Percentiles rank a stretch among this genome's conserved stretches.
phyloP scores from a whole-genome alignment of 2,797 vertebrate species.

The Malurus leucopterus region DNA sequence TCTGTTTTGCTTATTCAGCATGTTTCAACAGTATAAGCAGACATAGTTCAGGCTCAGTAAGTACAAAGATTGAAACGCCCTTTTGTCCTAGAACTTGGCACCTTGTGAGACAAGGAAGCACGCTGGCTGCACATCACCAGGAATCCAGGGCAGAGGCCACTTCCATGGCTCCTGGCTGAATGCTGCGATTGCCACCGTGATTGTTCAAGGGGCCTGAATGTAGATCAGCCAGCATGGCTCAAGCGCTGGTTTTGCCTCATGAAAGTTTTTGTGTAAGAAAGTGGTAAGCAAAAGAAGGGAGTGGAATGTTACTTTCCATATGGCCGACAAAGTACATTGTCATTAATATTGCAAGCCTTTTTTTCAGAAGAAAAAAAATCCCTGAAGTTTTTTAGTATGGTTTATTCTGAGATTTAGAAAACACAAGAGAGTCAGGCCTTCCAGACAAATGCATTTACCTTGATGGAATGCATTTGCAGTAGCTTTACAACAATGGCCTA shows the following conservation, averaged over 20 bases:
- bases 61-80: constrained; percentile 21
- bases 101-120: neutral
- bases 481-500: constrained; percentile 86
- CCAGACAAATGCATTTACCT: constrained; percentile 89
- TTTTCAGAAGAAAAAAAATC: constrained; percentile 45
- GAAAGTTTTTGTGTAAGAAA: constrained; percentile 60
- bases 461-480: constrained; percentile 89
- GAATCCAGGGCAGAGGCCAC: neutral
- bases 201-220: neutral
- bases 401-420: constrained; percentile 86
- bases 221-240: neutral
- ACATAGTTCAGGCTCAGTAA: neutral
- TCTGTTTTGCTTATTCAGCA: constrained; percentile 24
- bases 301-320: constrained; percentile 72
- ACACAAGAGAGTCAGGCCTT: constrained; percentile 85
- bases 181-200: neutral
- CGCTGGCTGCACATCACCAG: neutral
- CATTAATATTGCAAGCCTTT: constrained; percentile 91
- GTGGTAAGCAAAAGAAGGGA: constrained; percentile 1
- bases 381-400: constrained; percentile 80
- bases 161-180: neutral
- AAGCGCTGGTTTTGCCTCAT: neutral
- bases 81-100: constrained; percentile 13
- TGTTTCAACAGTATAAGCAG: neutral
- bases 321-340: constrained; percentile 83